Base-by-base conservation (phyloP, 2,797 vertebrate genomes). In the Gymnodraco acuticeps region DNA sequence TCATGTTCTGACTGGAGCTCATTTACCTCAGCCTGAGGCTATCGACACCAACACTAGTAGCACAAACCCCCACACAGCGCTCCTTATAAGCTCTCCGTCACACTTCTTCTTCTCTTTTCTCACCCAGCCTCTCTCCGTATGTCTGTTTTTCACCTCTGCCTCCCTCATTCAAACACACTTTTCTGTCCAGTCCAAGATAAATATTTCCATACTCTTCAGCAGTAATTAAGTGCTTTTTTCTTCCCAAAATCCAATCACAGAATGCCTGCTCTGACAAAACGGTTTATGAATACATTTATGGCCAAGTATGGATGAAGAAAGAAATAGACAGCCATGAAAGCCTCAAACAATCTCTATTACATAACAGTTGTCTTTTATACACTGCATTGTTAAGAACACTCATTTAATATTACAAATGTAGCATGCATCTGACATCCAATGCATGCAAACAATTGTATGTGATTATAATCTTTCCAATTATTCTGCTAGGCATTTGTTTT, bases 1-100 rank as follows among this genome's bases (percentile, higher is more conserved):
- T 81, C 81, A 69, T 81, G 78, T 83, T 88, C 86, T 86, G 78
- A 87, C 80, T 56, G 41, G 65, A 84, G 75, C 81, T 84, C 78
- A 91, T 88, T 89, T 82, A 82, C 68, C 55, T 58, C 60, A 65
- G 78, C 87, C 85, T 48, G 52, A 73, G 82, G 82, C 80, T 64
- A 82, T 86, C 65, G 69, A 71, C 80, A 65, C 58, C 54, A 10
- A 48, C 23, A 11, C 3, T 6, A 52, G 16, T 46, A 14, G 9
- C 47, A 33, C 64, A 5, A 45, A 11, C 43, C 16, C 63, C 16
- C 20, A 52, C 53, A 63, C 71, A 38, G 33, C 11, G 0, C 62
- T 61, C 53, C 79, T 80, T 70, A 82, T 84, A 78, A 69, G 68
- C 55, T 73, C 64, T 69, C 52, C 68, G 50, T 73, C 51, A 45